Conservation (phyloP, 1,140 invertebrate genomes). For the Pseudomyrmex dendroicus region DNA sequence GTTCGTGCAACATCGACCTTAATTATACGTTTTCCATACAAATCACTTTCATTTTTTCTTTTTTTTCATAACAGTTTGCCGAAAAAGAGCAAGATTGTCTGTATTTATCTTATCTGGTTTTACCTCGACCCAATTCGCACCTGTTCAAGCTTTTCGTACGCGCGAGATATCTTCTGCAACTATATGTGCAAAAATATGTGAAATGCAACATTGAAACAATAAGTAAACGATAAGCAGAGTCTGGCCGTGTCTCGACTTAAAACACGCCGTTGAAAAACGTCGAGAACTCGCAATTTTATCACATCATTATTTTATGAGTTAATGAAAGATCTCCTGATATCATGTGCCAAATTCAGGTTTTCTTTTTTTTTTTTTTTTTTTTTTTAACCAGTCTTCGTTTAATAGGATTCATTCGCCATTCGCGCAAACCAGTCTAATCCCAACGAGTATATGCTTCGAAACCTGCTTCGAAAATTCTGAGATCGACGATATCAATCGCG, state of each 20-base stretch:
- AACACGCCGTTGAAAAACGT: not conserved
- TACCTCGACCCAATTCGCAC: slow-evolving; percentile 7
- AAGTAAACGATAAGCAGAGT: too few species aligned
- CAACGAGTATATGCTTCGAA: slow-evolving; percentile 19
- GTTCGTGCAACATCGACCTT: slow-evolving; percentile 42
- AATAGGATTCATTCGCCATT: slow-evolving; percentile 54
- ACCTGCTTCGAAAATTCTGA: slow-evolving; percentile 44
- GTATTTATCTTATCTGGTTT: slow-evolving; percentile 35
- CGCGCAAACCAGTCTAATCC: slow-evolving; percentile 4
- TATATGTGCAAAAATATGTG: not conserved
- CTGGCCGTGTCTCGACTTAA: not conserved
- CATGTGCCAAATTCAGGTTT: not conserved
- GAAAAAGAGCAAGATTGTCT: slow-evolving; percentile 17
- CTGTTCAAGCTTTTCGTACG: not conserved
- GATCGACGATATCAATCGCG: slow-evolving; percentile 48
- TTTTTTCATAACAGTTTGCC: slow-evolving; percentile 13
- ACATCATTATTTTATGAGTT: not conserved
- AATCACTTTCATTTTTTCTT: slow-evolving; percentile 15
- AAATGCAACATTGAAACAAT: not conserved
- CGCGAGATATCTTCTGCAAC: not conserved
- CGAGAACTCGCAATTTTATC: slow-evolving; percentile 10
- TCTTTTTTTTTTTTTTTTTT: slow-evolving; percentile 1
- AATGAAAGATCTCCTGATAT: slow-evolving; percentile 39
- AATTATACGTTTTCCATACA: slow-evolving; percentile 43
- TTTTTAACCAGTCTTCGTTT: slow-evolving; percentile 61